Percentiles rank a stretch among this genome's conserved stretches.
phyloP scores from a whole-genome alignment of 2,113 vertebrate genomes.

The Stigmatopora nigra region DNA sequence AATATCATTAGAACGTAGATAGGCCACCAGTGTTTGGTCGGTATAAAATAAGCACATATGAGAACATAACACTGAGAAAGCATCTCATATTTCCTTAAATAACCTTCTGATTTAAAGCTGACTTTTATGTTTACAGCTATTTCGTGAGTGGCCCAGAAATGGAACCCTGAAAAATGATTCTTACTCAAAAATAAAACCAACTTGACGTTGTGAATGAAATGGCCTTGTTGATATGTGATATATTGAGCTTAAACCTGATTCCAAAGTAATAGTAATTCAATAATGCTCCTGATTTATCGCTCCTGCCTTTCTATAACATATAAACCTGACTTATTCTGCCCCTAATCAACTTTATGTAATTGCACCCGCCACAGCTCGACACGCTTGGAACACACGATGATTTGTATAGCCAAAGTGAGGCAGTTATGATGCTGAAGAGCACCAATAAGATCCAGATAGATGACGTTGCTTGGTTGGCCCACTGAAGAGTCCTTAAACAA shows the following conservation, averaged over 20 bases:
- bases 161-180: constrained; percentile 2
- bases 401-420: neutral
- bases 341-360: constrained; percentile 28
- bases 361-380: constrained; percentile 12
- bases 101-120: constrained; percentile 2
- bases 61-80: neutral
- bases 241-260: constrained; percentile 2
- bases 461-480: neutral
- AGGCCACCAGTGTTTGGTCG: neutral
- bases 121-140: constrained; percentile 11
- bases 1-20: neutral
- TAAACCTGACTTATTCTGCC: constrained; percentile 17
- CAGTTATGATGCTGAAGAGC: constrained; percentile 4
- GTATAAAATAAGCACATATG: neutral
- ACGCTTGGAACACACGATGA: constrained; percentile 20
- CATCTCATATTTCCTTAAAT: neutral
- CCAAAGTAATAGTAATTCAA: neutral
- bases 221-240: constrained; percentile 19
- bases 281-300: constrained; percentile 19
- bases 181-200: constrained; percentile 15
- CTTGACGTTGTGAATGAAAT: constrained; percentile 15
- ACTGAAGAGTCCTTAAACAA: neutral
- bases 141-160: constrained; percentile 4
- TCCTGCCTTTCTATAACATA: constrained; percentile 24
- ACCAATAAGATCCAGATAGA: constrained; percentile 3